Percentiles rank a stretch among this genome's conserved stretches.
Evolutionary conservation across 2,113 vertebrate genomes (phyloP).

Genomic region (Ceyx melanurus): DNA sequence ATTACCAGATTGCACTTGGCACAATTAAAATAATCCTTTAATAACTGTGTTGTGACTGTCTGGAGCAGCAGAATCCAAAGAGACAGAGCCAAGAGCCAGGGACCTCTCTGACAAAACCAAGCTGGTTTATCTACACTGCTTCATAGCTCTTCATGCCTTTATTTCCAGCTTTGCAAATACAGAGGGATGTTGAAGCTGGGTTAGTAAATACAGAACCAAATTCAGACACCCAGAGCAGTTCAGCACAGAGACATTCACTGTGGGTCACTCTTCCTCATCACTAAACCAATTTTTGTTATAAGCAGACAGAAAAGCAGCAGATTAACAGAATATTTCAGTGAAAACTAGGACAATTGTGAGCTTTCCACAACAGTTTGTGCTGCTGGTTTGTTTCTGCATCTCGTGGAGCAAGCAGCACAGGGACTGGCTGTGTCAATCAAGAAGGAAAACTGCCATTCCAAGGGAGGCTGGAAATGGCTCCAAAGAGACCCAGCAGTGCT

Average conservation of each 20-base stretch:
- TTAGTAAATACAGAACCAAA: background rate
- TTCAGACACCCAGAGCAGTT: background rate
- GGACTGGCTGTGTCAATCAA: background rate
- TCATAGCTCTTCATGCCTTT: background rate
- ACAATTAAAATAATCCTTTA: slow-evolving; percentile 45
- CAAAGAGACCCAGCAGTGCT: background rate
- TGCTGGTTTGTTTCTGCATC: background rate
- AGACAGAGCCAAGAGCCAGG: background rate
- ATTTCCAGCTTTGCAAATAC: background rate
- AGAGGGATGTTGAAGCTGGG: background rate
- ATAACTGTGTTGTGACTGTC: slow-evolving; percentile 9
- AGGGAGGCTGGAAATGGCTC: background rate
- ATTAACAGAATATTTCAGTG: background rate
- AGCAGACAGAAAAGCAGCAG: background rate
- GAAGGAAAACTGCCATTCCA: background rate
- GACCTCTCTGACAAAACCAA: background rate
- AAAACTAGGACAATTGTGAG: background rate
- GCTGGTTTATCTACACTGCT: background rate
- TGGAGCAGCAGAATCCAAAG: background rate
- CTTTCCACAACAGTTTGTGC: background rate
- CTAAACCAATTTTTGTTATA: accelerated
- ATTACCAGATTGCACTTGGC: slow-evolving; percentile 25
- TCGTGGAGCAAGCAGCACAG: background rate
- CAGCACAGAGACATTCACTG: accelerated
- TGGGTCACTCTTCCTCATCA: background rate